Evolutionary conservation across 1,140 invertebrate genomes (phyloP).

Genomic region (Lordiphosa clarofinis): DNA sequence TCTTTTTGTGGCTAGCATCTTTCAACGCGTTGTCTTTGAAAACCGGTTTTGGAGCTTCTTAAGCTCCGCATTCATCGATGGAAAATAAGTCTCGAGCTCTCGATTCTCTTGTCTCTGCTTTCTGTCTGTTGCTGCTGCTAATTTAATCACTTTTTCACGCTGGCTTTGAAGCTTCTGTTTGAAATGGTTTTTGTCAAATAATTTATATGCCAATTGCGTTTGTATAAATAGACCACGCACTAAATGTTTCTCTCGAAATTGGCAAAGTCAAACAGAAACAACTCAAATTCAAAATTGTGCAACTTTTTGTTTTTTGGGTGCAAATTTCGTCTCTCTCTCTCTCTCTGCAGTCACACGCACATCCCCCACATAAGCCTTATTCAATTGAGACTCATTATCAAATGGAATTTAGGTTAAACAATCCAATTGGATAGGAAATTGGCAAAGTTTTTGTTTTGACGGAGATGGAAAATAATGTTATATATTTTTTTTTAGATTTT

Average conservation of each 20-base stretch:
- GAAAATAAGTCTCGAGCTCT: constrained; percentile 1
- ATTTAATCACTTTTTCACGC: constrained; percentile 56
- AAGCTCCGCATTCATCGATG: not conserved
- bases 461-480: not conserved
- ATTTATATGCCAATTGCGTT: constrained; percentile 23
- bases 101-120: constrained; percentile 3
- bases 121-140: constrained; percentile 4
- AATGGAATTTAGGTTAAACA: constrained; percentile 15
- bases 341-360: constrained; percentile 22
- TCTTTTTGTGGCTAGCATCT: no score
- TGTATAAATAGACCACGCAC: constrained; percentile 45
- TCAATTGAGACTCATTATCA: constrained; percentile 19
- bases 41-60: not conserved
- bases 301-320: constrained; percentile 21
- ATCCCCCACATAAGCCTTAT: constrained; percentile 2
- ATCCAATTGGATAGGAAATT: no score
- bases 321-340: constrained; percentile 6
- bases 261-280: not conserved
- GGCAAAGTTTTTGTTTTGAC: no score
- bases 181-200: constrained; percentile 7
- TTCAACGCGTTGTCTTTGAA: no score
- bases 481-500: no score
- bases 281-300: constrained; percentile 10
- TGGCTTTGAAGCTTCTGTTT: constrained; percentile 16
- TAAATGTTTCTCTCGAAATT: constrained; percentile 17